Base-by-base conservation (phyloP, 2,797 vertebrate genomes). In the Macroramphosus scolopax region DNA sequence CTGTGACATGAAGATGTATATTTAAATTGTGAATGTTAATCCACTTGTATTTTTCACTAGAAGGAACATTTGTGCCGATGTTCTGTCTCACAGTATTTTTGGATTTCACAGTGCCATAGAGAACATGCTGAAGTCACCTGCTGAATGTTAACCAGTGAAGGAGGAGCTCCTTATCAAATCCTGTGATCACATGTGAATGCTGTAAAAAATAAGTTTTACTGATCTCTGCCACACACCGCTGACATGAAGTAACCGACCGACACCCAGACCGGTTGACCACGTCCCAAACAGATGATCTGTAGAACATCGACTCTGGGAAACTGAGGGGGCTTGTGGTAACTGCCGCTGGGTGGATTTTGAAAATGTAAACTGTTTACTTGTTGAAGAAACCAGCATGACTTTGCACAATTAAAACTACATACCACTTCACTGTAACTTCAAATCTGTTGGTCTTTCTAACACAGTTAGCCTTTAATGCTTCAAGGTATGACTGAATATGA, bases 341-440 rank as follows among this genome's bases (percentile, higher is more conserved):
- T 47, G 74, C 77, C 81, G 83, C 77, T 72, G 63, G 60, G 56
- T 47, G 28, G 55, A 55, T 61, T 63, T 59, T 20, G 29, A 49
- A 71, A 63, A 51, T 44, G 50, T 80, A n/a, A 17, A 15, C 39
- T 10, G 50, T 80, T 78, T 73, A 74, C 66, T 48, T 77, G 54
- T 55, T 75, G 57, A 76, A 69, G 66, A 58, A 69, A 85, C 65
- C 78, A 79, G 86, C 88, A 90, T 88, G 88, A 87, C 69, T 88
- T 90, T 91, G 88, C 88, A 91, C 88, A 89, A 86, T 78, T 81
- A 89, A 82, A 82, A 82, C 15, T 33, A 55, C 66, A 67, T 38
- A 80, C 57, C 74, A 82, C 74, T 62, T 67, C 58, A 58, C 43
- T 51, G 38, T 44, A 40, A 29, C 9, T 13, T 63, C 30, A 0